These are phyloP conservation scores for Phaethon lepturus DNA, from an alignment of 2,113 vertebrate genomes.

Conservation along the genomic window DNA sequence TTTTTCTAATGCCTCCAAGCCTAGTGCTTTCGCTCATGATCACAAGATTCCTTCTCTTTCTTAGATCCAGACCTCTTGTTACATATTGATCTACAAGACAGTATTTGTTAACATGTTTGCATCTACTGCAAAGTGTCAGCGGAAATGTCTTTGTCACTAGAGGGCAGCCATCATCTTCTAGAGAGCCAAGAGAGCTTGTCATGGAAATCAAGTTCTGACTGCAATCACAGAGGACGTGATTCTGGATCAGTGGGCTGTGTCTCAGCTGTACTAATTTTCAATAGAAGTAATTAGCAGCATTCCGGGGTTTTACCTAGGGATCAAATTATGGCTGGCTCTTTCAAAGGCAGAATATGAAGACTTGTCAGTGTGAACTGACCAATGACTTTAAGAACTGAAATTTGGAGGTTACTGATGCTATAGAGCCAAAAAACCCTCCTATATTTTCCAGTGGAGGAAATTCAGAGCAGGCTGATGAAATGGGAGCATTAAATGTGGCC, in stretches of 20 bases:
- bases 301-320: slow-evolving; percentile 47
- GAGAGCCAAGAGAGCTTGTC: slow-evolving; percentile 41
- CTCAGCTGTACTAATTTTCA: slow-evolving; percentile 68
- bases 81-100: not conserved
- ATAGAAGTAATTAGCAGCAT: slow-evolving; percentile 63
- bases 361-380: not conserved
- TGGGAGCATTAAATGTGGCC: not conserved
- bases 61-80: not conserved
- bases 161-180: slow-evolving; percentile 83
- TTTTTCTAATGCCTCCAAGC: not conserved
- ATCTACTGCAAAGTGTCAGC: slow-evolving; percentile 6
- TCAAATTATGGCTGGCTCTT: slow-evolving; percentile 33
- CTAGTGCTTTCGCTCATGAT: not conserved
- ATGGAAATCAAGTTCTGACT: slow-evolving; percentile 31
- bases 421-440: not conserved
- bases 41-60: not conserved
- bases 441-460: not conserved
- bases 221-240: slow-evolving; percentile 27
- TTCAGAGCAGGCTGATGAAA: not conserved
- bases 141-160: slow-evolving; percentile 79
- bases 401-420: not conserved
- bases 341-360: not conserved
- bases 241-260: slow-evolving; percentile 65
- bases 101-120: slow-evolving; percentile 41
- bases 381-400: not conserved